Evolutionary conservation across 1,140 invertebrate genomes (phyloP), one percentile per base, ranked within the genome.

Genomic region (Ectropis grisescens): DNA sequence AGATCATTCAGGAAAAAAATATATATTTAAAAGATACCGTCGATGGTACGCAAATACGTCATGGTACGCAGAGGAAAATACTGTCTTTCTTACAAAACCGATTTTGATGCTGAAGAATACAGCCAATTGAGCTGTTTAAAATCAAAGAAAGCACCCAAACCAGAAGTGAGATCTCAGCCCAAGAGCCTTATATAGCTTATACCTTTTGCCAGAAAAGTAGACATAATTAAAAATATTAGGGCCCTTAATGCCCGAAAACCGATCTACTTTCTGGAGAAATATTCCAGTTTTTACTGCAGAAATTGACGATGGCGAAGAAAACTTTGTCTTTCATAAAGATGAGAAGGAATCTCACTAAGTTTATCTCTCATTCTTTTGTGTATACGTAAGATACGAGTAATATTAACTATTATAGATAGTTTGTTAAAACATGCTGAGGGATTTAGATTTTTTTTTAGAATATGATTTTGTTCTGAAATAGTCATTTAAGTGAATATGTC

Each of bases 31-130:
- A 28, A 27, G 12, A 25, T 34, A 34, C 25, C 30, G 33, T 34
- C 26, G 28, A 29, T 4, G n/a, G n/a, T n/a, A n/a, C n/a, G n/a
- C n/a, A n/a, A n/a, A n/a, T n/a, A n/a, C n/a, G 16, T 19, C 16
- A 19, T 19, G 16, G 16, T 19, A 8, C 3, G 8, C 8, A 34
- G 28, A 31, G 38, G 38, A 26, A 24, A 12, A 1, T 24, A 41
- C 24, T 34, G 9, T 8, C 32, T 41, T 41, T 34, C 30, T 30
- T 41, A 34, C 13, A 34, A 41, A 41, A n/a, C 6, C n/a, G 29
- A 15, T 15, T 16, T 29, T 34, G 28, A 13, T 26, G 26, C 15
- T 31, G 32, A 41, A 8, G 28, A 41, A 31, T 34, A 30, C 16
- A 29, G 13, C 9, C 5, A 34, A 14, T 24, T 41, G 30, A 32